phyloP scores from a whole-genome alignment of 1,140 invertebrate species.

The Sinella curviseta region DNA sequence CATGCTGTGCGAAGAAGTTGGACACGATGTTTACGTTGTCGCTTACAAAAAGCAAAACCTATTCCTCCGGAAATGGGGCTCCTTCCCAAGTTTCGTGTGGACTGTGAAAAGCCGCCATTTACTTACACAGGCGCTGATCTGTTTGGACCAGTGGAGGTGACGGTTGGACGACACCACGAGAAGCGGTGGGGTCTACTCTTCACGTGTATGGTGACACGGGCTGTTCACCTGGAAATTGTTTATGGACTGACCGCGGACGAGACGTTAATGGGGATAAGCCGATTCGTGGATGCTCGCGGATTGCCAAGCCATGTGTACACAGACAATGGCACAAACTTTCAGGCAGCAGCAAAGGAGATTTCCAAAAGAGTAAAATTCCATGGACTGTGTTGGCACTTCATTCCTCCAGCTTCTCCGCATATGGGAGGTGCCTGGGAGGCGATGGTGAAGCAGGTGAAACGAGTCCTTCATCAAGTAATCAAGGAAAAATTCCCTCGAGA shows the following conservation, averaged over 20 bases:
- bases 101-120: too few species aligned
- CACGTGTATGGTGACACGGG: too few species aligned
- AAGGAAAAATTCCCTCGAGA: neutral
- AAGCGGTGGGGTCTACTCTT: too few species aligned
- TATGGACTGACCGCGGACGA: constrained; percentile 46
- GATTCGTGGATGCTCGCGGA: constrained; percentile 51
- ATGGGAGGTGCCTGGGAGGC: constrained; percentile 19
- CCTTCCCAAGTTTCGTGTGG: constrained; percentile 42
- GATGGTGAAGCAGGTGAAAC: neutral
- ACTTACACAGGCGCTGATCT: too few species aligned
- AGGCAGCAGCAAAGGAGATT: constrained; percentile 30
- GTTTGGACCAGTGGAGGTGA: too few species aligned
- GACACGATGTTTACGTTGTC: constrained; percentile 31
- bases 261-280: constrained; percentile 48
- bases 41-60: constrained; percentile 3
- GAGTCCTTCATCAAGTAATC: neutral
- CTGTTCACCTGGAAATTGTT: too few species aligned
- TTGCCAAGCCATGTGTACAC: constrained; percentile 41
- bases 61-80: constrained; percentile 36
- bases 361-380: neutral
- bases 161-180: too few species aligned
- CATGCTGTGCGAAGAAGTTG: neutral
- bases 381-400: neutral
- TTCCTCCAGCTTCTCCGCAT: constrained; percentile 3
- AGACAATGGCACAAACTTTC: constrained; percentile 53